Percentiles rank a stretch among this genome's conserved stretches.
These are phyloP conservation scores for Merluccius polli DNA, from an alignment of 2,797 vertebrate species.

Conservation along the genomic window DNA sequence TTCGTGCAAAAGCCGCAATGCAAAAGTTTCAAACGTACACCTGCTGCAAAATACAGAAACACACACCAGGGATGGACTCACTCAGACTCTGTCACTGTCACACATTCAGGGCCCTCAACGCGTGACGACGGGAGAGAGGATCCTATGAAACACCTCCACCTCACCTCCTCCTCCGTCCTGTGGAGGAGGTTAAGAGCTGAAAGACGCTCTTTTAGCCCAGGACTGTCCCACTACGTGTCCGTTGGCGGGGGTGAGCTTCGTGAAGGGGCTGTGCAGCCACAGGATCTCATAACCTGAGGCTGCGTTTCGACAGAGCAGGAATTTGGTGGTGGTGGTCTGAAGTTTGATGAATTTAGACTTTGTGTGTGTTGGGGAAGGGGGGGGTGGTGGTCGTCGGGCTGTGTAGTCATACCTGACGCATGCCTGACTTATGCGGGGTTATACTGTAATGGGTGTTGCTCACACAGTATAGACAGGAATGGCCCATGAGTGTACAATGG, in stretches of 20 bases:
- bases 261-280: slow-evolving; percentile 54
- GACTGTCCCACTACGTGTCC: slow-evolving; percentile 10
- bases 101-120: no score
- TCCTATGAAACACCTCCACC: no score
- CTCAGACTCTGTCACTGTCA: background rate
- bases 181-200: no score
- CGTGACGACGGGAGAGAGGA: no score
- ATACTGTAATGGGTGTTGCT: slow-evolving; percentile 15
- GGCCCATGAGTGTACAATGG: background rate
- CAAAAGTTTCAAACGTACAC: background rate
- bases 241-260: slow-evolving; percentile 32
- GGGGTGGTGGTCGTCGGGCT: slow-evolving; percentile 17
- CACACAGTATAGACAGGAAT: background rate
- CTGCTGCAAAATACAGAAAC: background rate
- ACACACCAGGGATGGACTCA: background rate
- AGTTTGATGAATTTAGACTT: slow-evolving; percentile 3
- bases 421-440: slow-evolving; percentile 39
- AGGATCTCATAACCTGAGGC: slow-evolving; percentile 40
- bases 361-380: slow-evolving; percentile 19
- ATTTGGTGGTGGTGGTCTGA: slow-evolving; percentile 37
- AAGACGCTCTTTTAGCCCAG: slow-evolving; percentile 50
- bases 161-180: no score
- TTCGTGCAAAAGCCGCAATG: background rate
- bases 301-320: slow-evolving; percentile 29
- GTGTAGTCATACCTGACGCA: slow-evolving; percentile 41